Evolutionary conservation across 2,888 invertebrate species (phyloP), one percentile per base, ranked within the genome.

Genomic region (Nomada fabriciana): DNA sequence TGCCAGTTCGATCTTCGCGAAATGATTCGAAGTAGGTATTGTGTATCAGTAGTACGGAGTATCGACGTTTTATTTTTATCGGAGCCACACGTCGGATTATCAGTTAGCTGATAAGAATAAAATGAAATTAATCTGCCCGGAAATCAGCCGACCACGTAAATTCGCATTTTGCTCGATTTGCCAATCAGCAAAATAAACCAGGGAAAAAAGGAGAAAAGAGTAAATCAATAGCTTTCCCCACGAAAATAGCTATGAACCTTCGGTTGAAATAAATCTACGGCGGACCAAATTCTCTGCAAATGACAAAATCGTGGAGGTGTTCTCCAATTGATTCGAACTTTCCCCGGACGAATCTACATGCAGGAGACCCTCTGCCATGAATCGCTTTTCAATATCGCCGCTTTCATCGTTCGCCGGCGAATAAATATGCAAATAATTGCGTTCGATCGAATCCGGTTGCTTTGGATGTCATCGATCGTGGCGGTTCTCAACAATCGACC

Each of bases 341-440:
- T 70, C 47, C 47, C 47, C 10, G 4, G 4, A n/a, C 15, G 59
- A 29, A 59, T 47, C 29, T 29, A 9, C 59, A n/a, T 10, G 4
- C 2, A 25, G n/a, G 10, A 3, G 13, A 9, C 23, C 3, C 43
- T 3, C 25, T 15, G 15, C 20, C 1, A n/a, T 25, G 18, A 36
- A 23, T 18, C 79, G 59, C 36, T 60, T 42, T 52, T 63, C 80
- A 5, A 82, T 68, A 80, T 63, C 53, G 47, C 3, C 23, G 55
- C 15, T 63, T 80, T 67, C 43, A 50, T 36, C 70, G 15, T 47
- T 50, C 60, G 25, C 29, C 15, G n/a, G 11, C 73, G 74, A 36
- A 86, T 85, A 84, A 84, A 82, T 75, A 85, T 76, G 71, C 78
- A 82, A 84, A 84, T 78, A 82, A 73, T 85, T 68, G 74, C 70